A percentile compares a stretch with the other conserved stretches of the same genome.
Evolutionary conservation across 2,113 vertebrate genomes (phyloP).

Genomic region (Corydoras sp.): DNA sequence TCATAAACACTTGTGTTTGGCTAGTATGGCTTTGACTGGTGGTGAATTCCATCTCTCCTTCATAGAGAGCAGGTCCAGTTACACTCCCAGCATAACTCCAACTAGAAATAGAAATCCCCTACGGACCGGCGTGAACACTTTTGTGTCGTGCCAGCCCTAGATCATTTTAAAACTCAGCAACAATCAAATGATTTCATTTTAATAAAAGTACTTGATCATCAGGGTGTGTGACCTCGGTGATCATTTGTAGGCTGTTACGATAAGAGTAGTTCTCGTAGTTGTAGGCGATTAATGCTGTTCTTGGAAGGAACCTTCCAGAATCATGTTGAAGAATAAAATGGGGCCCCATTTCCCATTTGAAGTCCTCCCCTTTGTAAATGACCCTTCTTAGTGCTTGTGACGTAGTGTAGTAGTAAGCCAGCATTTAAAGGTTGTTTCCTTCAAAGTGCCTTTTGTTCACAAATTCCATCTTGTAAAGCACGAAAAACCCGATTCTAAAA

Average conservation of each 20-base stretch:
- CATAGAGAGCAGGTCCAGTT: not conserved
- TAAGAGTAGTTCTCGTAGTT: constrained; percentile 37
- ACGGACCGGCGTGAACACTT: not conserved
- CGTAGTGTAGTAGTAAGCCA: constrained; percentile 69
- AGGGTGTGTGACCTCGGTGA: constrained; percentile 28
- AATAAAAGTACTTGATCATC: not conserved
- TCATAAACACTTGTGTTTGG: not conserved
- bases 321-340: constrained; percentile 23
- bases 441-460: constrained; percentile 80
- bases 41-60: not conserved
- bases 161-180: not conserved
- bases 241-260: constrained; percentile 26
- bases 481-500: constrained; percentile 41
- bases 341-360: constrained; percentile 13
- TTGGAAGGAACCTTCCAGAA: constrained; percentile 37
- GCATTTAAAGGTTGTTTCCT: constrained; percentile 76
- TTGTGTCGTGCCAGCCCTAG: not conserved
- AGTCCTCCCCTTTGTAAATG: constrained; percentile 56
- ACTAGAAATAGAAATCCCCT: no score
- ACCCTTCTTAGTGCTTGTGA: constrained; percentile 69
- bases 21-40: no score
- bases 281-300: constrained; percentile 23
- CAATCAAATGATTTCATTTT: no score
- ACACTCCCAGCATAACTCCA: not conserved
- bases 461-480: constrained; percentile 72